Conservation (phyloP, 2,797 vertebrate genomes). For the Enteromius argenteus region DNA sequence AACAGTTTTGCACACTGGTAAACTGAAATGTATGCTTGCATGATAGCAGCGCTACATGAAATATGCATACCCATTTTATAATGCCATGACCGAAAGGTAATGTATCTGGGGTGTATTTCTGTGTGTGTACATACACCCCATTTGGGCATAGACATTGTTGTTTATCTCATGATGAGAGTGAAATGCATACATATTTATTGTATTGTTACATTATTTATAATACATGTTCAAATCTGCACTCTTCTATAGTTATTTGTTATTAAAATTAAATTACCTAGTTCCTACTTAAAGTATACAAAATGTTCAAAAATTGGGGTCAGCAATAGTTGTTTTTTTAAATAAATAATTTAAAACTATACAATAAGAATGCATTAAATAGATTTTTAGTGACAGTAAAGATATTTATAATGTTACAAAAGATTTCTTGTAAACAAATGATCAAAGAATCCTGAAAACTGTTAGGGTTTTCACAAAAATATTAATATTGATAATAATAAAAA, state of each 20-base stretch:
- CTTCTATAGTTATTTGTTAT: background rate
- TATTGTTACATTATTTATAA: background rate
- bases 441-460: background rate
- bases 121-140: background rate
- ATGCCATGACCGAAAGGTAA: background rate
- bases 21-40: constrained; percentile 28
- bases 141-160: background rate
- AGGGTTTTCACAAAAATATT: background rate
- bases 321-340: background rate
- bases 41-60: constrained; percentile 39
- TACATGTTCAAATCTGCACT: background rate
- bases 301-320: background rate
- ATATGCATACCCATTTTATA: background rate
- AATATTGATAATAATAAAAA: background rate
- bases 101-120: background rate
- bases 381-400: background rate
- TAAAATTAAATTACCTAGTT: background rate
- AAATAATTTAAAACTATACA: background rate
- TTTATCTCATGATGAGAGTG: background rate
- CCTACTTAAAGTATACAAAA: background rate
- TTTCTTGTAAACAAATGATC: background rate
- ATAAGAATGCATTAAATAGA: background rate
- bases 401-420: background rate
- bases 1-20: constrained; percentile 41
- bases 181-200: background rate